Evolutionary conservation across 2,113 vertebrate genomes (phyloP).

Genomic region (Bujurquina vittata): DNA sequence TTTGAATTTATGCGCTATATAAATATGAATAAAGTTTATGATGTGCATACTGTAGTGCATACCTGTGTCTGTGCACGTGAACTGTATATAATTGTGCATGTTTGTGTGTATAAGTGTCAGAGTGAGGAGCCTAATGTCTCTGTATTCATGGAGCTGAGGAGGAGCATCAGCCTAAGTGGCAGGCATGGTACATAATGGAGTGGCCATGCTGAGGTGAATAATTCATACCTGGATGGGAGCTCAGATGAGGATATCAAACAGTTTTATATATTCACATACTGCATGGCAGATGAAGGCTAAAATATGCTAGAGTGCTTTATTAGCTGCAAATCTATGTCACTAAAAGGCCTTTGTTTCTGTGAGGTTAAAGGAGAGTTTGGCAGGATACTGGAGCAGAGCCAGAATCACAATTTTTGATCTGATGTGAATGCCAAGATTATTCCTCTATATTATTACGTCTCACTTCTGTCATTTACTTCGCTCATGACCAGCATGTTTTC

Average conservation of each 20-base stretch:
- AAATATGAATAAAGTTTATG: constrained; percentile 37
- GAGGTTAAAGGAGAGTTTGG: constrained; percentile 10
- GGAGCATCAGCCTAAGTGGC: constrained; percentile 64
- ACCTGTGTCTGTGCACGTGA: constrained; percentile 15
- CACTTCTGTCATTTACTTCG: not conserved
- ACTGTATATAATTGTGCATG: constrained; percentile 9
- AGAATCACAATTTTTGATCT: constrained; percentile 18
- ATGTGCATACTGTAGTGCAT: constrained; percentile 8
- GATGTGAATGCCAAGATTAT: not conserved
- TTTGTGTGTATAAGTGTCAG: constrained; percentile 12
- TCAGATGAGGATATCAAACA: constrained; percentile 69
- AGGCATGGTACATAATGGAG: constrained; percentile 73
- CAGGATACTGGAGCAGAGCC: not conserved
- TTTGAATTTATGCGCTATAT: constrained; percentile 36
- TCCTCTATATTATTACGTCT: not conserved
- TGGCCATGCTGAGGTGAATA: constrained; percentile 76
- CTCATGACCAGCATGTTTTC: not conserved
- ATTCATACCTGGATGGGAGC: constrained; percentile 75
- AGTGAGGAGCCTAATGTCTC: constrained; percentile 41
- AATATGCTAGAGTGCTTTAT: constrained; percentile 63
- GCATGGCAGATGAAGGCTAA: constrained; percentile 61
- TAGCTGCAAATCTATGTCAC: constrained; percentile 59
- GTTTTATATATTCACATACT: constrained; percentile 78
- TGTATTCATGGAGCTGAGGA: constrained; percentile 31
- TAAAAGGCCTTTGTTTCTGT: constrained; percentile 57